Percentiles rank a stretch among this genome's conserved stretches.
phyloP scores from a whole-genome alignment of 1,140 invertebrate species.

The Tetragonula clypearis region DNA sequence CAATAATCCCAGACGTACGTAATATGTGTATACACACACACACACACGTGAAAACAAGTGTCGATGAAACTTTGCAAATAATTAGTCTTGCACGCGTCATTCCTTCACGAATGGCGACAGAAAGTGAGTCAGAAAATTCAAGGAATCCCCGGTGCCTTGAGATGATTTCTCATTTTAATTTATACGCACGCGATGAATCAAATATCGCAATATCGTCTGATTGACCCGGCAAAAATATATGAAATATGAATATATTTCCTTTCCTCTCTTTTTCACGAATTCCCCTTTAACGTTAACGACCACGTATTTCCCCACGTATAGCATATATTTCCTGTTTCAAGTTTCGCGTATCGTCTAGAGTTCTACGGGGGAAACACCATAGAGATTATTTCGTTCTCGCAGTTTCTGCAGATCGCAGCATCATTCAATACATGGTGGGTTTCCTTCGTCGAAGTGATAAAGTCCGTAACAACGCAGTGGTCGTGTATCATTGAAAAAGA shows the following conservation, averaged over 20 bases:
- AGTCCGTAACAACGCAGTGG: neutral
- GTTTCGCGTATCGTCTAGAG: neutral
- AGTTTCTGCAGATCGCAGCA: neutral
- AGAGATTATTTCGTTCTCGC: neutral
- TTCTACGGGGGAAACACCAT: neutral
- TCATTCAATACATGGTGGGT: neutral
- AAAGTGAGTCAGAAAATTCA: neutral
- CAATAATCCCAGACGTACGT: neutral
- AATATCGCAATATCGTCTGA: constrained; percentile 1
- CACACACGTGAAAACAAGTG: too few relatives aligned
- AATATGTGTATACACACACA: too few relatives aligned
- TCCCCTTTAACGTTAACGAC: neutral
- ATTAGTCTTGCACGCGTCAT: neutral
- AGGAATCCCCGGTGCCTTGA: constrained; percentile 28
- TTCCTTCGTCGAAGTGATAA: neutral
- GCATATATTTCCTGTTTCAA: neutral
- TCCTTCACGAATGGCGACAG: neutral
- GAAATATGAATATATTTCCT: neutral
- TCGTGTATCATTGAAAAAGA: neutral
- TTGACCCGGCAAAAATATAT: constrained; percentile 46
- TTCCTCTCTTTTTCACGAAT: neutral
- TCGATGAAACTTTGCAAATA: neutral
- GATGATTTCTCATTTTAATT: constrained; percentile 44
- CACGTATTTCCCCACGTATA: neutral
- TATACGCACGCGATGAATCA: constrained; percentile 14